phyloP scores from a whole-genome alignment of 1,140 invertebrate species.

The Dendroctonus valens region DNA sequence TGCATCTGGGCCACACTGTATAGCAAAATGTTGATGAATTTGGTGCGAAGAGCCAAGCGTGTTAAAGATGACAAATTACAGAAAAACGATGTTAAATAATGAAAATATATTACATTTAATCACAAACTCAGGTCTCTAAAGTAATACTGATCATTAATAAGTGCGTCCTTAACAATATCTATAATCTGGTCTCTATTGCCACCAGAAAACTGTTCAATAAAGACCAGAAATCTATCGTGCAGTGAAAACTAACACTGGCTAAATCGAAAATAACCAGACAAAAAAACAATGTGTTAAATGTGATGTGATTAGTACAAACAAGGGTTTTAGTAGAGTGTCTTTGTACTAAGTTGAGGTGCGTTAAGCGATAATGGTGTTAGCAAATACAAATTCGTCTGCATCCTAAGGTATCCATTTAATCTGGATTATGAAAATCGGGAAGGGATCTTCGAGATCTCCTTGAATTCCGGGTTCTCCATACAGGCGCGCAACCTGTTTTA shows the following conservation, averaged over 20 bases:
- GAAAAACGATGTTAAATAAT: background rate
- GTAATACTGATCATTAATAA: too few relatives aligned
- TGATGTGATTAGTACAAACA: constrained; percentile 24
- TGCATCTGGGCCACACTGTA: too few relatives aligned
- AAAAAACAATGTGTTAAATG: background rate
- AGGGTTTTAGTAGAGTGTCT: background rate
- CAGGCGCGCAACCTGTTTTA: constrained; percentile 39
- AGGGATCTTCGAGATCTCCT: constrained; percentile 11
- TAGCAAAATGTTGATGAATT: too few relatives aligned
- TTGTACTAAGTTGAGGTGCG: constrained; percentile 21
- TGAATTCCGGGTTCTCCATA: constrained; percentile 32
- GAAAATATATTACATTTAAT: background rate
- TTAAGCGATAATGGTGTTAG: constrained; percentile 5
- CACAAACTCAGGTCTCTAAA: too few relatives aligned
- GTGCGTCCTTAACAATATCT: background rate
- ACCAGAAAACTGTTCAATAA: constrained; percentile 14
- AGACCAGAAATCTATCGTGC: constrained; percentile 23
- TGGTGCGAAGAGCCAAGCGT: too few relatives aligned
- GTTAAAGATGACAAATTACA: background rate
- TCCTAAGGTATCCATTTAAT: constrained; percentile 31
- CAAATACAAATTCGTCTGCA: constrained; percentile 17
- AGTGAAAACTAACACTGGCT: constrained; percentile 2
- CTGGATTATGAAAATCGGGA: constrained; percentile 22
- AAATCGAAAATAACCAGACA: background rate
- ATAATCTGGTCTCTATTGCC: constrained; percentile 11